phyloP scores from a whole-genome alignment of 2,888 invertebrate species.

The Anoplius nigerrimus region DNA sequence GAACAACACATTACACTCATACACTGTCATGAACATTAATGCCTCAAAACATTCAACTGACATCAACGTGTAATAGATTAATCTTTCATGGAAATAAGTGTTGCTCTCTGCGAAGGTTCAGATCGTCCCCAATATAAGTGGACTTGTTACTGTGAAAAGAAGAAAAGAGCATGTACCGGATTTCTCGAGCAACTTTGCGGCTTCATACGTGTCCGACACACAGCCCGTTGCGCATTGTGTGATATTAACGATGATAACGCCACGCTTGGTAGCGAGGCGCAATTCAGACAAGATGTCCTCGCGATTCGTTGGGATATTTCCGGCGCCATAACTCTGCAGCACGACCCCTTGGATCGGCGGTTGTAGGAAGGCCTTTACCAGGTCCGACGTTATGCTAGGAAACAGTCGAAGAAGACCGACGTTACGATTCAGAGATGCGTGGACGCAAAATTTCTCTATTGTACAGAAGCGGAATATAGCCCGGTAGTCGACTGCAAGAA shows the following conservation, averaged over 20 bases:
- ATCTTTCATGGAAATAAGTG: too few species aligned
- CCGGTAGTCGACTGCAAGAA: slow-evolving; percentile 79
- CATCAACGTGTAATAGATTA: too few species aligned
- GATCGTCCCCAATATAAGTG: too few species aligned
- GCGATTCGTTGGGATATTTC: slow-evolving; percentile 92
- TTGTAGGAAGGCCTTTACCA: slow-evolving; percentile 83
- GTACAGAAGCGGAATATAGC: slow-evolving; percentile 80
- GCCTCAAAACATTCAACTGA: background rate
- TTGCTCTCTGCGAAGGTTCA: too few species aligned
- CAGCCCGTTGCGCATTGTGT: slow-evolving; percentile 92
- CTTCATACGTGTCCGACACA: slow-evolving; percentile 88
- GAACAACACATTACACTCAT: background rate
- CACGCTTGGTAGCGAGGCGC: slow-evolving; percentile 82
- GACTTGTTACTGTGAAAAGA: too few species aligned
- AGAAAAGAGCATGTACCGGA: slow-evolving; percentile 54
- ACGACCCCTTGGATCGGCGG: slow-evolving; percentile 90
- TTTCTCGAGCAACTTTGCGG: slow-evolving; percentile 80
- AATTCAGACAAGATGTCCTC: slow-evolving; percentile 87
- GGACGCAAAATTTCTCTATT: slow-evolving; percentile 83
- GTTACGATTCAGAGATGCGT: slow-evolving; percentile 86
- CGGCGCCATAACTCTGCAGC: slow-evolving; percentile 93
- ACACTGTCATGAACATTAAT: background rate
- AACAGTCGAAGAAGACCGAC: slow-evolving; percentile 92
- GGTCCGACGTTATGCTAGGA: slow-evolving; percentile 90
- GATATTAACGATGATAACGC: slow-evolving; percentile 92